Evolutionary conservation across 2,888 invertebrate species (phyloP), one percentile per base, ranked within the genome.

Genomic region (Meliscaeva auricollis): DNA sequence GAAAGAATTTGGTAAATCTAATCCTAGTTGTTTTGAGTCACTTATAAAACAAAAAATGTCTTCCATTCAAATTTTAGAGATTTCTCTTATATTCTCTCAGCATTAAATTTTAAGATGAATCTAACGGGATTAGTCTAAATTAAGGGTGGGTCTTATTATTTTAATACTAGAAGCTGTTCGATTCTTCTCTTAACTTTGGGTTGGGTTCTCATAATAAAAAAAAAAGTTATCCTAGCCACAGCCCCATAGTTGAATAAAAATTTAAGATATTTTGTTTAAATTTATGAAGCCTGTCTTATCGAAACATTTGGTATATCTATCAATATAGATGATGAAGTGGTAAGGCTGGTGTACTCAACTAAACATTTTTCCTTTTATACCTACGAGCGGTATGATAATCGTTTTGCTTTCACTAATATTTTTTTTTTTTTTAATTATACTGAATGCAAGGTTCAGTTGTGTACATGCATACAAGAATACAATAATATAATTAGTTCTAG

Each of bases 101-200:
- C 68, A 62, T 77, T 81, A 73, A 69, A 50, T 50, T 73, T 68
- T 20, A 20, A 64, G 44, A 58, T 46, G 5, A 68, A 38, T 73
- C 52, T 50, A 73, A 77, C 30, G 56, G 54, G 76, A 76, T 76
- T 72, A 74, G 17, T 76, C 50, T 41, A 69, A 22, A 20, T 26
- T 54, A 38, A 60, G 41, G 72, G 54, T 76, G 30, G 68, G 64
- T 20, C 32, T 5, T 44, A 41, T 52, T 75, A 11, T 30, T 15
- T 72, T 46, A 35, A 48, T 35, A 8, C 15, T 41, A 54, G 17
- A 62, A 15, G 38, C 15, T 56, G 46, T 41, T 70, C 20, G 58
- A 32, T 58, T 68, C 76, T 73, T 41, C 73, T 81, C 54, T 76
- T 70, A 85, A 62, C 17, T 68, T 76, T 81, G 85, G 85, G 85